Conservation (phyloP, 2,888 invertebrate genomes). For the Drosophila diplacantha region DNA sequence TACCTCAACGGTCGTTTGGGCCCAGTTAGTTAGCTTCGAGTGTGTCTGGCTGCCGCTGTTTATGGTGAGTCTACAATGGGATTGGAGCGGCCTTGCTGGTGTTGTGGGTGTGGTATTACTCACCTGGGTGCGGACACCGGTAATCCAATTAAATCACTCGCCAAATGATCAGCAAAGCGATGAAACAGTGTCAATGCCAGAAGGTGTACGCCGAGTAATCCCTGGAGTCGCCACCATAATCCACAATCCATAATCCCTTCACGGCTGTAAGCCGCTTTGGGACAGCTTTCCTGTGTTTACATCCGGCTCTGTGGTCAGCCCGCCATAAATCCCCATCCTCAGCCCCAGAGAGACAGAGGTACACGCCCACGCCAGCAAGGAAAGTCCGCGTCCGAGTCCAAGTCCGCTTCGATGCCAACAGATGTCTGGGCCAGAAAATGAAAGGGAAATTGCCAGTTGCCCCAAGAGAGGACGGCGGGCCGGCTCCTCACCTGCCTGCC, state of each 20-base stretch:
- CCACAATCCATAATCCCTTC: conserved; percentile 47
- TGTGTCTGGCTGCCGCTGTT: conserved; percentile 55
- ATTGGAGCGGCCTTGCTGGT: conserved; percentile 26
- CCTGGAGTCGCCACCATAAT: conserved; percentile 12
- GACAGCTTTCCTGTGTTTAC: conserved; percentile 17
- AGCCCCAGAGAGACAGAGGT: conserved; percentile 31
- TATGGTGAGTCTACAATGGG: conserved; percentile 56
- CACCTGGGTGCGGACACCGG: conserved; percentile 25
- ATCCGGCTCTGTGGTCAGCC: conserved; percentile 54
- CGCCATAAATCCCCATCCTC: conserved; percentile 38
- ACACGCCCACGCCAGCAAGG: conserved; percentile 40
- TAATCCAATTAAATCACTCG: conserved; percentile 52
- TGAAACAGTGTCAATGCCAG: conserved; percentile 69
- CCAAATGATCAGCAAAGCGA: conserved; percentile 52
- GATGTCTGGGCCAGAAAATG: conserved; percentile 46
- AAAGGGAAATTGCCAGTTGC: conserved; percentile 57
- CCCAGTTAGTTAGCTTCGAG: conserved; percentile 19
- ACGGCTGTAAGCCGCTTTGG: conserved; percentile 15
- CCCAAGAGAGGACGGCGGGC: conserved; percentile 2
- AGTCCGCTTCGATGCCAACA: conserved; percentile 26
- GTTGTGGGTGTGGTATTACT: conserved; percentile 47
- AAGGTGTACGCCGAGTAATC: conserved; percentile 1
- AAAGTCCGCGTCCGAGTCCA: conserved; percentile 9
- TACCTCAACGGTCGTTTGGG: conserved; percentile 19
- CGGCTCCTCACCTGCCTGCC: conserved; percentile 3